These are phyloP conservation scores for Holocentrus rufus DNA, from an alignment of 2,797 vertebrate species.

Conservation along the genomic window DNA sequence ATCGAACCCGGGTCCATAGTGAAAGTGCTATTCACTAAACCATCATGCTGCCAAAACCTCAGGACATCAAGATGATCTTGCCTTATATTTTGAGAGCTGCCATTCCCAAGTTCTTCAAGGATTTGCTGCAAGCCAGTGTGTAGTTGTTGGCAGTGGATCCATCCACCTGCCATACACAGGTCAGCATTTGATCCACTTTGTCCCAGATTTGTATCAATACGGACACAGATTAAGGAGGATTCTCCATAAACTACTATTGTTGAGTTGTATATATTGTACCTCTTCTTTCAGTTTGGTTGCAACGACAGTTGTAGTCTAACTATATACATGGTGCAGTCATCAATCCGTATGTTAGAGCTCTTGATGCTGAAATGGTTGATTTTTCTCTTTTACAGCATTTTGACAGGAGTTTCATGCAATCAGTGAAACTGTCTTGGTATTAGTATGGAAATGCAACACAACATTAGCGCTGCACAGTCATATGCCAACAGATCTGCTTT, in stretches of 20 bases:
- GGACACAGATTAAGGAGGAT: not conserved
- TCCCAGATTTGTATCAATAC: not conserved
- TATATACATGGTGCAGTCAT: not conserved
- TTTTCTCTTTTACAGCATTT: not conserved
- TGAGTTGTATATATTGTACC: not conserved
- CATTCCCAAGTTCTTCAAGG: too few species aligned
- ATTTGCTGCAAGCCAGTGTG: too few species aligned
- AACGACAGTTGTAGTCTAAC: too few species aligned
- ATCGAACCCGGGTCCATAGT: too few species aligned
- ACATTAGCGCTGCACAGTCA: slow-evolving; percentile 8
- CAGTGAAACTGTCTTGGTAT: not conserved
- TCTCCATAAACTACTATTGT: not conserved
- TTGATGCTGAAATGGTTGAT: slow-evolving; percentile 11
- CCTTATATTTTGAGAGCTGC: too few species aligned
- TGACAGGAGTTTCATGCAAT: not conserved
- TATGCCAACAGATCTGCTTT: slow-evolving; percentile 21
- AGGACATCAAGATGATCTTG: too few species aligned
- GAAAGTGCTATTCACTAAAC: too few species aligned
- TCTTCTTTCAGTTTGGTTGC: not conserved
- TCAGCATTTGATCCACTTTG: not conserved
- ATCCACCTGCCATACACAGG: too few species aligned
- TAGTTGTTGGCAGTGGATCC: too few species aligned
- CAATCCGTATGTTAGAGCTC: not conserved
- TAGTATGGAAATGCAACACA: slow-evolving; percentile 17
- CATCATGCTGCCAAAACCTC: too few species aligned